These are phyloP conservation scores for Cheilosia scutellata DNA, from an alignment of 2,888 invertebrate genomes.

Conservation along the genomic window DNA sequence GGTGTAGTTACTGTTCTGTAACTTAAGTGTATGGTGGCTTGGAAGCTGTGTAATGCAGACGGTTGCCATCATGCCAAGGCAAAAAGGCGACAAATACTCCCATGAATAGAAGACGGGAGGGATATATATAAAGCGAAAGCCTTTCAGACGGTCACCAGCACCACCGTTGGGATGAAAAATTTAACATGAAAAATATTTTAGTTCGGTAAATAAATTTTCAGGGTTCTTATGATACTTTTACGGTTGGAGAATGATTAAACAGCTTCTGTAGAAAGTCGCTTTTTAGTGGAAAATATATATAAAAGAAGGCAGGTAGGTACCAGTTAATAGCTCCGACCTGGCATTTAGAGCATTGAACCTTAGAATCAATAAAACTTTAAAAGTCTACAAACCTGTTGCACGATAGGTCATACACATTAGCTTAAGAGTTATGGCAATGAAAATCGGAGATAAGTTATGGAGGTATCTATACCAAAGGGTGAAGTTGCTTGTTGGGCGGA, in stretches of 20 bases:
- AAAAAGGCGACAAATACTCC: conserved; percentile 45
- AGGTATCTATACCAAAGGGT: too few species aligned
- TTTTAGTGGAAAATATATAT: not conserved
- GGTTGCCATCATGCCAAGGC: conserved; percentile 46
- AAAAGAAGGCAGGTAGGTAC: conserved; percentile 23
- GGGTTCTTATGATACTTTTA: conserved; percentile 25
- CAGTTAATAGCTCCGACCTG: conserved; percentile 5
- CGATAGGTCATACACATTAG: not conserved
- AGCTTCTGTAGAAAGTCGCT: conserved; percentile 13
- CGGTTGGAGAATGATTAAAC: conserved; percentile 5
- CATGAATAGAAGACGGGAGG: conserved; percentile 16
- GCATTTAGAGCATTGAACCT: not conserved
- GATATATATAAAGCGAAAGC: conserved; percentile 24
- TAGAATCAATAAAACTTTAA: conserved; percentile 26
- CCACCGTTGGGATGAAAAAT: conserved; percentile 37
- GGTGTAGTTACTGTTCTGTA: conserved; percentile 43
- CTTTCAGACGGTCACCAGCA: conserved; percentile 34
- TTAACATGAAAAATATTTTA: conserved; percentile 72
- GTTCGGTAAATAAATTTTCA: conserved; percentile 65
- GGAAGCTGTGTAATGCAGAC: conserved; percentile 51
- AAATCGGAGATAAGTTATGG: too few species aligned
- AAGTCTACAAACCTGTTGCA: not conserved
- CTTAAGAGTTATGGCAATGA: conserved; percentile 12
- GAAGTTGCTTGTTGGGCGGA: too few species aligned
- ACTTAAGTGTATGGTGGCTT: conserved; percentile 11